Percentiles rank a stretch among this genome's conserved stretches.
These are phyloP conservation scores for Bhutanitis thaidina DNA, from an alignment of 2,888 invertebrate species.

Conservation along the genomic window DNA sequence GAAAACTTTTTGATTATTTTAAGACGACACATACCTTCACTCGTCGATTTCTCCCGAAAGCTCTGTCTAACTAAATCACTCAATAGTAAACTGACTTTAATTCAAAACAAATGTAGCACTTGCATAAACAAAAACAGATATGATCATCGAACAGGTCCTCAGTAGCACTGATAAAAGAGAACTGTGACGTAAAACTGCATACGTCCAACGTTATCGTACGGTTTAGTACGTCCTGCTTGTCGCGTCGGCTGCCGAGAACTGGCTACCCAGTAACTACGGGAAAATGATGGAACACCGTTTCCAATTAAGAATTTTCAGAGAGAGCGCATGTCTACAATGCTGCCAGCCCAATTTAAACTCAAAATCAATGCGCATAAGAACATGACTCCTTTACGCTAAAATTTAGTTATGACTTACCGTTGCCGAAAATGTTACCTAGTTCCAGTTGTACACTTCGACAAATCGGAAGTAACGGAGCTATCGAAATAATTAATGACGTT, in stretches of 20 bases:
- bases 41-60: too few species aligned
- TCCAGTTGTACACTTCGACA: conserved; percentile 16
- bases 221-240: not conserved
- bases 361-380: not conserved
- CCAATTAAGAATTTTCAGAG: not conserved
- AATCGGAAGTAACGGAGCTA: conserved; percentile 17
- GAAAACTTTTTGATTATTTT: too few species aligned
- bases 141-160: not conserved
- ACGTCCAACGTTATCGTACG: not conserved
- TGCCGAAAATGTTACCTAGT: not conserved
- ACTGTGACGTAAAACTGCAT: conserved; percentile 8
- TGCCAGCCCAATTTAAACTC: not conserved
- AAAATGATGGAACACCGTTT: conserved; percentile 17
- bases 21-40: too few species aligned
- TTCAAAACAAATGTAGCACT: not conserved
- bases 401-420: not conserved
- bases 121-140: not conserved
- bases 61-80: too few species aligned
- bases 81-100: not conserved
- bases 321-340: conserved; percentile 3
- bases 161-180: not conserved
- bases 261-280: not conserved
- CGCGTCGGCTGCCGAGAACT: not conserved
- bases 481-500: conserved; percentile 19
- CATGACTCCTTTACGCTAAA: not conserved